Conservation (phyloP, 2,113 vertebrate genomes). For the Zingel zingel region DNA sequence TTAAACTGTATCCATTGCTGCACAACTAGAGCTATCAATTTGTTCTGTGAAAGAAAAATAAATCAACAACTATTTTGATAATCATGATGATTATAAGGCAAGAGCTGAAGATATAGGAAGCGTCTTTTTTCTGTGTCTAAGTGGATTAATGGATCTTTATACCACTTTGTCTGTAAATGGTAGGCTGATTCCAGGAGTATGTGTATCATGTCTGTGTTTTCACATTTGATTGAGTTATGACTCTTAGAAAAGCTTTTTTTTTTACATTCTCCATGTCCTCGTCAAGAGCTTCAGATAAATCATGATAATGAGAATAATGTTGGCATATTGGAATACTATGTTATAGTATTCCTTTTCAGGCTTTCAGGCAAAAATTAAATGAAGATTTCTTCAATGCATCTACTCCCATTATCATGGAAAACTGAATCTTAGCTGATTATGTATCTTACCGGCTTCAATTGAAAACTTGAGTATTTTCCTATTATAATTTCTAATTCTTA, state of each 20-base stretch:
- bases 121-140: neutral
- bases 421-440: slow-evolving; percentile 37
- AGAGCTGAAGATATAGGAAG: neutral
- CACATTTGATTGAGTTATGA: slow-evolving; percentile 8
- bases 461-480: slow-evolving; percentile 54
- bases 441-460: slow-evolving; percentile 55
- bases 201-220: slow-evolving; percentile 7
- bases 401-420: slow-evolving; percentile 17
- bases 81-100: neutral
- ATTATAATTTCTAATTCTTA: slow-evolving; percentile 56
- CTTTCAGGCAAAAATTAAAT: neutral
- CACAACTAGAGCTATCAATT: neutral
- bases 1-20: neutral
- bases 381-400: slow-evolving; percentile 1
- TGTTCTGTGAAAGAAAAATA: neutral
- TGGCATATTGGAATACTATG: slow-evolving; percentile 37
- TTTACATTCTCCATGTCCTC: slow-evolving; percentile 4
- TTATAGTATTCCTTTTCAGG: slow-evolving; percentile 30
- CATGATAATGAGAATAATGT: slow-evolving; percentile 49
- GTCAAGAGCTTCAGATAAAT: slow-evolving; percentile 50
- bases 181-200: neutral
- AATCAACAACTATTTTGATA: neutral
- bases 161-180: too few species aligned
- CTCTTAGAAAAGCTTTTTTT: slow-evolving; percentile 17
- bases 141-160: neutral